A percentile compares a stretch with the other conserved stretches of the same genome.
Evolutionary conservation across 2,888 invertebrate genomes (phyloP).

Genomic region (Dromius quadrimaculatus): DNA sequence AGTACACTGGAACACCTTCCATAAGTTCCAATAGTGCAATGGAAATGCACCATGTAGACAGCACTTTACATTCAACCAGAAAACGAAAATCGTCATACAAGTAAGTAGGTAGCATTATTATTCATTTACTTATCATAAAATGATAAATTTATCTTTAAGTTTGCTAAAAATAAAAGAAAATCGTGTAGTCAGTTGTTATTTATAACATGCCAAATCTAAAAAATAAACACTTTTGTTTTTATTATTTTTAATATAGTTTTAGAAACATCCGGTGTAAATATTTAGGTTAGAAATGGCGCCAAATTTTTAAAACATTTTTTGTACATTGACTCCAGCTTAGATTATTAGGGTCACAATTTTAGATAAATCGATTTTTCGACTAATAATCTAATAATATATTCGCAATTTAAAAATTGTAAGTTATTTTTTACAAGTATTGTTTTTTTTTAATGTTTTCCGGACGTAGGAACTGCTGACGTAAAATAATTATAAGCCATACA

Average conservation of each 20-base stretch:
- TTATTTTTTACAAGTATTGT: no score
- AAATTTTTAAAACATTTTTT: constrained; percentile 13
- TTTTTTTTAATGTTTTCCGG: not conserved
- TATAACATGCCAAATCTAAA: constrained; percentile 12
- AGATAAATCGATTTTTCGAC: no score
- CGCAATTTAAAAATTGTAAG: no score
- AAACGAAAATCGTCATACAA: constrained; percentile 69
- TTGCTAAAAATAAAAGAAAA: not conserved
- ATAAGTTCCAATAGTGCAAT: constrained; percentile 58
- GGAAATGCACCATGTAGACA: constrained; percentile 62
- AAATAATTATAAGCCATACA: not conserved
- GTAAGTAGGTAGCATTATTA: constrained; percentile 67
- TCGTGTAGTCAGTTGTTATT: not conserved
- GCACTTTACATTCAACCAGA: constrained; percentile 61
- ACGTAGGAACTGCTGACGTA: not conserved
- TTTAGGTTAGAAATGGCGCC: no score
- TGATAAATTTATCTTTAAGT: not conserved
- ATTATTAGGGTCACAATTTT: no score
- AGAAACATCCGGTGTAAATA: no score
- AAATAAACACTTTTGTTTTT: not conserved
- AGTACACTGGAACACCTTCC: constrained; percentile 55
- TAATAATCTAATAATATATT: no score
- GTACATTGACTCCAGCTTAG: no score
- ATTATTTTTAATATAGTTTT: constrained; percentile 2
- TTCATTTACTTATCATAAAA: no score